Base-by-base conservation (phyloP, 2,888 invertebrate genomes). In the Drosophila conformis region DNA sequence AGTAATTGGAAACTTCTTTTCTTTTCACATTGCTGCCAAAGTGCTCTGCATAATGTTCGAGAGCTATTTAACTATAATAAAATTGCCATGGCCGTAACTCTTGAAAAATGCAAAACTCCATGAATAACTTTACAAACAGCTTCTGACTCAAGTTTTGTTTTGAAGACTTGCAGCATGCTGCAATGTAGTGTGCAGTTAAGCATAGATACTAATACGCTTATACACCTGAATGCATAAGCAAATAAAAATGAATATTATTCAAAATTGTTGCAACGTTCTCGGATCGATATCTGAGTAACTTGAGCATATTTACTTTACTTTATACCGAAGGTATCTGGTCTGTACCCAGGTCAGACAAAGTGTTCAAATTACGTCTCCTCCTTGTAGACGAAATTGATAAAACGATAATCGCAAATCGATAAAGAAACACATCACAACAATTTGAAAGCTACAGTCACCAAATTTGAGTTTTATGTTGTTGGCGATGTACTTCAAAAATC, bases 101-200 rank as follows among this genome's bases (percentile, higher is more conserved):
- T 51, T 69, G 38, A 56, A 49, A 48, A 53, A 67, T 57, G 36
- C 68, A 64, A 59, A 62, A 60, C 48, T 53, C 49, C 46, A 18
- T 31, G 15, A 27, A 49, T 46, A 65, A 69, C 33, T 75, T 75
- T 51, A 38, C 4, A 25, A 63, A 63, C 33, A 48, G 36, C 67
- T 67, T 56, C 6, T 5, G 10, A 11, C 25, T n/a, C 52, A 72
- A 73, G 57, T 73, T 76, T 72, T 61, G 21, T 29, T 78, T 78
- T n/a, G 29, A 73, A 46, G 63, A 68, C 51, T 61, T 61, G 18
- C 40, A 25, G 54, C 21, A 49, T 42, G 25, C 46, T 72, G 33
- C 38, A 36, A 25, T 25, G 38, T 48, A 46, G 31, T 56, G 52
- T 57, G 38, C 40, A 48, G 25, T 46, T n/a, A 21, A 33, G 40